These are phyloP conservation scores for Hormiphora californensis DNA, from an alignment of 37 sponge, comb jelly and placozoan species.

Conservation along the genomic window DNA sequence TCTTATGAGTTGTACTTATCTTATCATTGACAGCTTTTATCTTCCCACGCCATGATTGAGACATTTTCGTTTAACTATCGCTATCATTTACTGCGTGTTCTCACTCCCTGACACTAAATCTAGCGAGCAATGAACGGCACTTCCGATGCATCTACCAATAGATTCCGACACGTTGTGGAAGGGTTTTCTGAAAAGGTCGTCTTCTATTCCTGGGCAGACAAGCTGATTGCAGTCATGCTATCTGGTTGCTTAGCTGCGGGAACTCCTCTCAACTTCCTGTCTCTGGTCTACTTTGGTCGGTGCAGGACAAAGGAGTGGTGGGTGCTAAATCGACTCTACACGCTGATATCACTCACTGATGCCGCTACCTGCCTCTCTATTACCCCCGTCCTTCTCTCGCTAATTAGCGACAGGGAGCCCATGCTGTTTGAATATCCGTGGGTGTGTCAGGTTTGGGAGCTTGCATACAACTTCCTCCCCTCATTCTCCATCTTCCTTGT, in stretches of 20 bases:
- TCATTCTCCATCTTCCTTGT: constrained; percentile 32
- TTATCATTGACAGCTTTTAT: too few species aligned
- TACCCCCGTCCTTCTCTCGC: neutral
- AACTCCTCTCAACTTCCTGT: neutral
- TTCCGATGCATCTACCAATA: too few species aligned
- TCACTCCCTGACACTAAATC: too few species aligned
- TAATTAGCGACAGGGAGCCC: neutral
- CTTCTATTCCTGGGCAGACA: neutral
- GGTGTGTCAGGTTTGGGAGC: constrained; percentile 21
- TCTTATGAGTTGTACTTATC: too few species aligned
- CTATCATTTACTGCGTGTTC: too few species aligned
- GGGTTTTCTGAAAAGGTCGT: neutral
- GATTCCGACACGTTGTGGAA: too few species aligned
- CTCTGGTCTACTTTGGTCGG: constrained; percentile 40
- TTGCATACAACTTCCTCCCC: neutral
- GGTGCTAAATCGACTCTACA: neutral
- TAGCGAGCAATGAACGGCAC: too few species aligned
- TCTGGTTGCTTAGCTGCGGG: neutral
- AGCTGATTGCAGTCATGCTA: neutral
- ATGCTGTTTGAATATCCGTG: neutral
- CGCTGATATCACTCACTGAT: neutral
- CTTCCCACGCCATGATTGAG: too few species aligned
- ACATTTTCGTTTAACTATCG: too few species aligned
- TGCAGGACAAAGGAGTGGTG: too few species aligned
- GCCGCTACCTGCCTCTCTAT: neutral